A percentile compares a stretch with the other conserved stretches of the same genome.
Conservation (phyloP, 2,113 vertebrate species). For the Phyllopteryx taeniolatus region DNA sequence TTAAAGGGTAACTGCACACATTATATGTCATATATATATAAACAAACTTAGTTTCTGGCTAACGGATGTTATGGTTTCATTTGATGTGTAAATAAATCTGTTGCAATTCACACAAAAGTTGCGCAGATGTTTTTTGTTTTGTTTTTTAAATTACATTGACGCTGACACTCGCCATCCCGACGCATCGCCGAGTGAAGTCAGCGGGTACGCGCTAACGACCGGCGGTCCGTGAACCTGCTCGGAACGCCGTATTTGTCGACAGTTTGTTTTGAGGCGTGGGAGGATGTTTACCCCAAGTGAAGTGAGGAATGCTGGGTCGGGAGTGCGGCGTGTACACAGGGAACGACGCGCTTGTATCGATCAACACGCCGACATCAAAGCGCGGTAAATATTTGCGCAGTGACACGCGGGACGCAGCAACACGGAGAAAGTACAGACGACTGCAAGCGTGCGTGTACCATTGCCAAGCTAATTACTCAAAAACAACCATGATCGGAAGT, state of each 20-base stretch:
- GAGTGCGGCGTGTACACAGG: slow-evolving; percentile 52
- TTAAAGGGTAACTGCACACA: no score
- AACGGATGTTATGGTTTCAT: no score
- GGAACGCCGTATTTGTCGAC: slow-evolving; percentile 51
- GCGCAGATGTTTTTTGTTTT: neutral
- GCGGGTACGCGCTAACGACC: slow-evolving; percentile 57
- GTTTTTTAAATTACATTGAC: neutral
- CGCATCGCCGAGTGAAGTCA: slow-evolving; percentile 37
- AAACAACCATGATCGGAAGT: neutral
- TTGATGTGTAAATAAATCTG: neutral
- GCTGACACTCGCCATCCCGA: neutral
- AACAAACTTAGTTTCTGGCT: no score
- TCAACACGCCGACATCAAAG: slow-evolving; percentile 61
- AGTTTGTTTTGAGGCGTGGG: slow-evolving; percentile 61
- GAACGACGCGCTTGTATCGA: slow-evolving; percentile 48
- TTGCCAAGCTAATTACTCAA: neutral
- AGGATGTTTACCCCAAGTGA: slow-evolving; percentile 64
- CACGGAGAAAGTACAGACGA: slow-evolving; percentile 26
- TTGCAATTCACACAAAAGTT: neutral
- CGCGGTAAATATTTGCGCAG: slow-evolving; percentile 57
- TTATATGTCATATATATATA: no score
- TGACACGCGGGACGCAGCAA: slow-evolving; percentile 48
- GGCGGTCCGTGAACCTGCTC: slow-evolving; percentile 35
- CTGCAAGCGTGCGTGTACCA: neutral
- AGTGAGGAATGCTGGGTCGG: slow-evolving; percentile 62